Evolutionary conservation across 2,797 vertebrate species (phyloP).

Genomic region (Gallinago stenura): DNA sequence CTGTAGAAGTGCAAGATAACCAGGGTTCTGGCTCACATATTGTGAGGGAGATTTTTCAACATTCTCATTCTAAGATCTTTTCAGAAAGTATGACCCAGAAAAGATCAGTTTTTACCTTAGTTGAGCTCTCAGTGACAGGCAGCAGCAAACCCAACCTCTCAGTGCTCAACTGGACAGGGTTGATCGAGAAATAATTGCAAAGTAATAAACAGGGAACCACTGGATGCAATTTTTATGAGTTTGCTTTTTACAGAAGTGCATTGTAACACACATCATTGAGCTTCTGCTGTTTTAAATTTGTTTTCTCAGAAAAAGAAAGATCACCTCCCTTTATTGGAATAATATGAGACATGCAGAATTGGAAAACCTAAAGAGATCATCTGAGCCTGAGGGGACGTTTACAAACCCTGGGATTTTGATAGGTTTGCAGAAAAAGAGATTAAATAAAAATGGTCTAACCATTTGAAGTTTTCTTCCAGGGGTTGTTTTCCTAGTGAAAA

Average conservation of each 20-base stretch:
- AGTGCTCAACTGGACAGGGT: neutral
- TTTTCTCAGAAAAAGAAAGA: neutral
- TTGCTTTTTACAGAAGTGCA: neutral
- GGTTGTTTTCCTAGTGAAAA: neutral
- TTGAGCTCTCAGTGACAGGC: neutral
- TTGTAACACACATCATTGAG: neutral
- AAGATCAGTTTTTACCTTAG: neutral
- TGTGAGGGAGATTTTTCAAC: neutral
- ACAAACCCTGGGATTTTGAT: neutral
- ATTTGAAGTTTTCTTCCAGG: neutral
- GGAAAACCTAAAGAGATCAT: neutral
- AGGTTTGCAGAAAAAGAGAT: neutral
- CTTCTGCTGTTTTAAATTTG: neutral
- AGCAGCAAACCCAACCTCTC: neutral
- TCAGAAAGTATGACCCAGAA: constrained; percentile 38
- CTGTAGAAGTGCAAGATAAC: neutral
- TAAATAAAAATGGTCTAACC: neutral
- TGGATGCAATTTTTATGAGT: neutral
- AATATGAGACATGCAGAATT: neutral
- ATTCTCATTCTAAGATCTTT: neutral
- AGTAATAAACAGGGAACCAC: neutral
- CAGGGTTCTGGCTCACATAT: neutral
- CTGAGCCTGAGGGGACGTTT: neutral
- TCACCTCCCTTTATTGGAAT: neutral
- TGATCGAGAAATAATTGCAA: neutral